Base-by-base conservation (phyloP, 1,140 invertebrate genomes). In the Rhynchophorus ferrugineus region DNA sequence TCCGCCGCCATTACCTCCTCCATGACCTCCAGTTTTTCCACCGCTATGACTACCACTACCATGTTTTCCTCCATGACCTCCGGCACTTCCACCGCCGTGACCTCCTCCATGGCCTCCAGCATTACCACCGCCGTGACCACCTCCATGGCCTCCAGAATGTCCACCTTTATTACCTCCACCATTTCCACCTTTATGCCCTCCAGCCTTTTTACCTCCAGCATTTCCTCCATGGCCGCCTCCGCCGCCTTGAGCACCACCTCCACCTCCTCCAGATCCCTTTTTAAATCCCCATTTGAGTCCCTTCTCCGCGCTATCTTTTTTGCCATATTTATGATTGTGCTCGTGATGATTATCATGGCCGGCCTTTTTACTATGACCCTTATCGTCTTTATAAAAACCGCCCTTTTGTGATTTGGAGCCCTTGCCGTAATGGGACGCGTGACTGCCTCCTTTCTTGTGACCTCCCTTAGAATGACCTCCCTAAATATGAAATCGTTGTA, bases 211-310 rank as follows among this genome's bases (percentile, higher is more conserved):
- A n/a, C n/a, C n/a, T n/a, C n/a, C n/a, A n/a, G n/a, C 35, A 20
- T 33, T 22, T 6, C 42, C 39, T 1, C 50, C 44, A 38, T 41
- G 33, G 29, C 49, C 49, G 18, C 51, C 51, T 9, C 39, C 24
- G 29, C 49, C 49, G 18, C 51, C 51, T 9, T 33, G 17, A 1
- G 45, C 54, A n/a, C 55, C 57, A 29, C 44, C 43, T 7, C 54
- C 60, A 16, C 59, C 56, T 16, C 34, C 44, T 1, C 54, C 58
- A 7, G 41, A 35, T 2, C 57, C 42, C 54, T 72, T 65, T 6
- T 75, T 73, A 62, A 70, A 75, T 7, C 65, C 60, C 78, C 78
- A 81, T 52, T 78, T 78, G 57, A 79, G 81, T 5, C 77, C 78
- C 3, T 68, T 59, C 1, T 72, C 66, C n/a, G 75, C 66, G 0